Evolutionary conservation across 1,140 invertebrate species (phyloP).

Genomic region (Monomorium pharaonis): DNA sequence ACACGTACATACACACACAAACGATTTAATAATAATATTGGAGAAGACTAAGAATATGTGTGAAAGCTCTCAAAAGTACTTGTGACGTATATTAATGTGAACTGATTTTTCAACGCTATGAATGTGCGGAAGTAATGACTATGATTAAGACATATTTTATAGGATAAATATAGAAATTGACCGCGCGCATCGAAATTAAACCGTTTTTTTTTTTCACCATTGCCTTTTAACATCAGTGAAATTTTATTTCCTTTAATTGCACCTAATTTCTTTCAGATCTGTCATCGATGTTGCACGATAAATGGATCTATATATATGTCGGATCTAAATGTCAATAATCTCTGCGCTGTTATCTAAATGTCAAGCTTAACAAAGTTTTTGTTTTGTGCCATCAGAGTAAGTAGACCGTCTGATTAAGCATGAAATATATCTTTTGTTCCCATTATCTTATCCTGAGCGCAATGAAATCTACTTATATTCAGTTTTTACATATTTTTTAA

Average conservation of each 20-base stretch:
- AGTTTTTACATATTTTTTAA: neutral
- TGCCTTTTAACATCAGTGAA: neutral
- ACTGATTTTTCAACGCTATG: neutral
- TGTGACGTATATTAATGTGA: neutral
- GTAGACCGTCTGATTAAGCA: neutral
- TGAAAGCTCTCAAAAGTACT: neutral
- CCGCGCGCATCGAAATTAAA: neutral
- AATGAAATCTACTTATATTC: neutral
- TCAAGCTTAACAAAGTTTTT: neutral
- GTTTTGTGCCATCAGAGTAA: neutral
- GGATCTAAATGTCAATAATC: neutral
- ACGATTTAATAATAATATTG: neutral
- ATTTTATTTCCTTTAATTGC: neutral
- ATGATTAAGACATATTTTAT: neutral
- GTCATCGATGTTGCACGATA: neutral
- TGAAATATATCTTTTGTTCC: neutral
- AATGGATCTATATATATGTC: neutral
- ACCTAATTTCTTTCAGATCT: neutral
- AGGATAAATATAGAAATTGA: conserved; percentile 6
- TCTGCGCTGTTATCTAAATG: neutral
- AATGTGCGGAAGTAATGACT: neutral
- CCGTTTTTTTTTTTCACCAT: neutral
- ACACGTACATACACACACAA: neutral
- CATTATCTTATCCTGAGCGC: neutral
- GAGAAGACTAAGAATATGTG: neutral